Conservation (phyloP, 2,113 vertebrate genomes). For the Athene cunicularia region DNA sequence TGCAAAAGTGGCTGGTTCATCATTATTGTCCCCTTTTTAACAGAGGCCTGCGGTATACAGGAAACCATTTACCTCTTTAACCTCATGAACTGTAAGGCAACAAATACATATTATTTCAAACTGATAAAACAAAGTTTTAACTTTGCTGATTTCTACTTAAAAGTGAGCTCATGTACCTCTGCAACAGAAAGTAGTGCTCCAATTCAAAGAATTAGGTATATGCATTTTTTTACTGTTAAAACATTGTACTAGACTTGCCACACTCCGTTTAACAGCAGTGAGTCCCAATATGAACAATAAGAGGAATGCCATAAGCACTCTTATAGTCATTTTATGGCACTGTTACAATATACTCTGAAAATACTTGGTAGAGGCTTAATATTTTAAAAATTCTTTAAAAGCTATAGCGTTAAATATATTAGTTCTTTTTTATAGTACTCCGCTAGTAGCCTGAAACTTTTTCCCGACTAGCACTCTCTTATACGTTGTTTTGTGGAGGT, state of each 20-base stretch:
- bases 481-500: neutral
- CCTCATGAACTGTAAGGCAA: constrained; percentile 62
- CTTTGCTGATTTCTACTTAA: neutral
- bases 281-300: neutral
- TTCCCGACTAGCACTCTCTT: neutral
- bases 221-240: neutral
- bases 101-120: constrained; percentile 32
- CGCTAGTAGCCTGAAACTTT: neutral
- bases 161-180: neutral
- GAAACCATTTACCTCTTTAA: constrained; percentile 82
- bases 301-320: rapidly evolving
- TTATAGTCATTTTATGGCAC: neutral
- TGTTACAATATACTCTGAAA: neutral
- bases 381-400: neutral
- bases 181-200: neutral
- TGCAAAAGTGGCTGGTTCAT: constrained; percentile 61
- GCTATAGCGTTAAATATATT: neutral
- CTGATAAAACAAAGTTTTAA: neutral
- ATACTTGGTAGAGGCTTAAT: neutral
- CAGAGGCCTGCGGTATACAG: constrained; percentile 21
- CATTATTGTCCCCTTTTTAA: constrained; percentile 52
- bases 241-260: neutral
- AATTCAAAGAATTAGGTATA: neutral
- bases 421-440: neutral
- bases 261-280: neutral